phyloP scores from a whole-genome alignment of 2,888 invertebrate genomes.

The Steinernema scapterisci region DNA sequence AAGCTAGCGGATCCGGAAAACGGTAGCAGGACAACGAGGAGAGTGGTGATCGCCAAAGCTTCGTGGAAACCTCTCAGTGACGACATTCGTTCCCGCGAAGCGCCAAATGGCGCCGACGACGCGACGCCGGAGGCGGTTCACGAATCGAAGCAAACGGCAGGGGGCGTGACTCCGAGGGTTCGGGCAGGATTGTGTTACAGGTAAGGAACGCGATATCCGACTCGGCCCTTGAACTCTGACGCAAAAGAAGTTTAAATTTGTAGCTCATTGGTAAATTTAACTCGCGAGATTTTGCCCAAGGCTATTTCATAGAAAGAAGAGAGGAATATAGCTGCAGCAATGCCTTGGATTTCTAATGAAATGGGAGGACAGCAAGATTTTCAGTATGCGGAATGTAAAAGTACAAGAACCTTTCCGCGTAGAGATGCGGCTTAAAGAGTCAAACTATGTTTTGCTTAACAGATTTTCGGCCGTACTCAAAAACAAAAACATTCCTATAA shows the following conservation, averaged over 20 bases:
- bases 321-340: no score
- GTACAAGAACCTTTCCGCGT: no score
- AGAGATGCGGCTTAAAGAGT: no score
- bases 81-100: not conserved
- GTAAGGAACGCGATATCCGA: conserved; percentile 14
- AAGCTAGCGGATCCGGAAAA: not conserved
- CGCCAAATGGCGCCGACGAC: conserved; percentile 3
- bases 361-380: no score
- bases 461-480: no score
- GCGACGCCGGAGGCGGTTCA: conserved; percentile 27
- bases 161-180: conserved; percentile 22
- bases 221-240: not conserved
- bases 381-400: no score
- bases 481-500: no score
- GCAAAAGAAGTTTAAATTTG: not conserved
- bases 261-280: not conserved
- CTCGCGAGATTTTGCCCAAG: no score
- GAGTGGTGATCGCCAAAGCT: not conserved
- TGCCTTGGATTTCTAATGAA: no score
- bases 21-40: not conserved
- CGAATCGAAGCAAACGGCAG: not conserved
- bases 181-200: conserved; percentile 28
- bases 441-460: no score
- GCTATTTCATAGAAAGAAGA: no score
- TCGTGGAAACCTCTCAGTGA: not conserved